phyloP scores from a whole-genome alignment of 2,888 invertebrate genomes.

The Oeneis ivallda region DNA sequence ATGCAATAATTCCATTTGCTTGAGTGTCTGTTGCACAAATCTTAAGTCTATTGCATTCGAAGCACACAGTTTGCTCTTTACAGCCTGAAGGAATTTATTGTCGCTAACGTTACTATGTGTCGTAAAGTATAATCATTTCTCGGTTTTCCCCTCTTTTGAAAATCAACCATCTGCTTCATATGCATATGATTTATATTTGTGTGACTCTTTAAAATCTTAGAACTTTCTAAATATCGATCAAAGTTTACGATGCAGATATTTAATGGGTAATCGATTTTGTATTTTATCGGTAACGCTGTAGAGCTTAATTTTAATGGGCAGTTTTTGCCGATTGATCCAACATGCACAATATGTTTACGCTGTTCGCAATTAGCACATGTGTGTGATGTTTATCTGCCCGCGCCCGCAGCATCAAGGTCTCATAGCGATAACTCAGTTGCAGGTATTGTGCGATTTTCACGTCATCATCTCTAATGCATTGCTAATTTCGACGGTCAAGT shows the following conservation, averaged over 20 bases:
- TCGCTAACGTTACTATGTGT: not conserved
- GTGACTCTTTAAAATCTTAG: not conserved
- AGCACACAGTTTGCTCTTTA: not conserved
- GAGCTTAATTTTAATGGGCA: not conserved
- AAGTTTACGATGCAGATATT: not conserved
- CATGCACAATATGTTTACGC: slow-evolving; percentile 33
- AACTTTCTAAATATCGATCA: slow-evolving; percentile 1
- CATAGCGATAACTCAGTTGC: slow-evolving; percentile 57
- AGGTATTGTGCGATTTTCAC: slow-evolving; percentile 39
- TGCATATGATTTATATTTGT: not conserved
- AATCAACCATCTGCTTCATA: not conserved
- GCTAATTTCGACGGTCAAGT: slow-evolving; percentile 27
- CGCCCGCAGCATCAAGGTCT: slow-evolving; percentile 38
- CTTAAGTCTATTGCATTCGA: slow-evolving; percentile 3
- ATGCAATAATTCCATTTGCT: not conserved
- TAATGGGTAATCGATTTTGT: not conserved
- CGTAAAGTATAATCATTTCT: not conserved
- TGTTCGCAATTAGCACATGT: slow-evolving; percentile 46
- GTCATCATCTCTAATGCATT: slow-evolving; percentile 6
- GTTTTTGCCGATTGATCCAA: slow-evolving; percentile 17
- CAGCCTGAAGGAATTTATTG: slow-evolving; percentile 7
- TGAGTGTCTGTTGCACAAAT: not conserved
- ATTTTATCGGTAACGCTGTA: not conserved
- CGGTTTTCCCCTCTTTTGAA: not conserved
- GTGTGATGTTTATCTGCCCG: slow-evolving; percentile 42